Evolutionary conservation across 2,888 invertebrate species (phyloP).

Genomic region (Euclidia mi): DNA sequence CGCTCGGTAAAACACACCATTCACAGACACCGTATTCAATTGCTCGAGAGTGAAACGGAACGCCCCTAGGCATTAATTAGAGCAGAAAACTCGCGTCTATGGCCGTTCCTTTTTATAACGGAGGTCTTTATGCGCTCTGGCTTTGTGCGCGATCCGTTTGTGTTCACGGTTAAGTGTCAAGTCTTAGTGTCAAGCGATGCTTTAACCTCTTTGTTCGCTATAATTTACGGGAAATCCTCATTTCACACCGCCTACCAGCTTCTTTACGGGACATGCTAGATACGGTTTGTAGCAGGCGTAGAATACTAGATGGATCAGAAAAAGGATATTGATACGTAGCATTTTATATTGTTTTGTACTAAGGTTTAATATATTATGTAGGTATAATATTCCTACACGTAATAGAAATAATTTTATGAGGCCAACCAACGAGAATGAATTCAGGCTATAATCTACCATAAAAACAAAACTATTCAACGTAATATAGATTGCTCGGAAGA

Average conservation of each 20-base stretch:
- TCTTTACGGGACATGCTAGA: neutral
- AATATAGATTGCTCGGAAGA: no score
- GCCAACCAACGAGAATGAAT: no score
- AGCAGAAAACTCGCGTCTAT: conserved; percentile 85
- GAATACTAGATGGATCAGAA: no score
- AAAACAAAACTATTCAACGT: no score
- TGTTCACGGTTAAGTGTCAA: conserved; percentile 76
- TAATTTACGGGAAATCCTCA: conserved; percentile 55
- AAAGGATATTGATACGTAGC: no score
- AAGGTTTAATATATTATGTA: no score
- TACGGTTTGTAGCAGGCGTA: no score
- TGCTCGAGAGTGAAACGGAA: conserved; percentile 84
- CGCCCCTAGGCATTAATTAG: conserved; percentile 90
- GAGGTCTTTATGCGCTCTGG: conserved; percentile 81
- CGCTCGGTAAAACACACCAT: conserved; percentile 85
- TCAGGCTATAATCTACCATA: no score
- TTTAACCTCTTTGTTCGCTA: conserved; percentile 69
- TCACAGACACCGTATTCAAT: conserved; percentile 84
- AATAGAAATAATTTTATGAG: no score
- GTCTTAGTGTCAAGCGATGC: conserved; percentile 76
- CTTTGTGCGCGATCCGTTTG: conserved; percentile 80
- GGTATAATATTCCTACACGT: no score
- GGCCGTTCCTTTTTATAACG: conserved; percentile 86
- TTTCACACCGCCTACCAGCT: conserved; percentile 25
- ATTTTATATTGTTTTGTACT: no score